Base-by-base conservation (phyloP, 2,888 invertebrate genomes). In the Therioaphis trifolii region DNA sequence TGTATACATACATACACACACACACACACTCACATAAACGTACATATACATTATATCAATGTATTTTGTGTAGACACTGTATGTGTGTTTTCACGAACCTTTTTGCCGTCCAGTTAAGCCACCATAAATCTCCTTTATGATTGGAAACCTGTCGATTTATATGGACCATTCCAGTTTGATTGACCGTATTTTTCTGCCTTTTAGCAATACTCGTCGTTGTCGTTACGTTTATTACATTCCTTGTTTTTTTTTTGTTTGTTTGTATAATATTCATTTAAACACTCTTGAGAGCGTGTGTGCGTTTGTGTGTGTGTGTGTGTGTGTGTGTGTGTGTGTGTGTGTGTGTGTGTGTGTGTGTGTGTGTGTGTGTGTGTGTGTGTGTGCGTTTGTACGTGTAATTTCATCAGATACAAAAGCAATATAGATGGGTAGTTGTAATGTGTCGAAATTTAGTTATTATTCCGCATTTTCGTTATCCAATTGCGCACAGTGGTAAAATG, bases 81-180 rank as follows among this genome's bases (percentile, higher is more conserved):
- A 40, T 55, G 66, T 52, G 21, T 43, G 69, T 69, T 68, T 68
- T 35, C 68, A 14, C n/a, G 43, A 40, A 14, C 46, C 12, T 24
- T 61, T 75, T 58, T 24, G 58, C 27, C 27, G 43, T 14, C 18
- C 43, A 27, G 75, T 46, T 75, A 43, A 75, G 75, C 71, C 43
- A 14, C 69, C 24, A 55, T 69, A 79, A 79, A 79, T 80, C 79
- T 71, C 71, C 68, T 71, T 80, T 80, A 71, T 69, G 79, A 69
- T 69, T 58, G 55, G 43, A 80, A 69, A 80, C 79, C 69, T 80
- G 71, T 80, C 79, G 55, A 71, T 77, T 66, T 21, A 11, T 63
- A 77, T 66, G 63, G 63, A 29, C 61, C 35, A 21, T 29, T 66
- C 15, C 76, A 63, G 46, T 61, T 75, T 75, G 43, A 76, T 66